These are phyloP conservation scores for Moxostoma hubbsi DNA, from an alignment of 2,797 vertebrate species.

Conservation along the genomic window DNA sequence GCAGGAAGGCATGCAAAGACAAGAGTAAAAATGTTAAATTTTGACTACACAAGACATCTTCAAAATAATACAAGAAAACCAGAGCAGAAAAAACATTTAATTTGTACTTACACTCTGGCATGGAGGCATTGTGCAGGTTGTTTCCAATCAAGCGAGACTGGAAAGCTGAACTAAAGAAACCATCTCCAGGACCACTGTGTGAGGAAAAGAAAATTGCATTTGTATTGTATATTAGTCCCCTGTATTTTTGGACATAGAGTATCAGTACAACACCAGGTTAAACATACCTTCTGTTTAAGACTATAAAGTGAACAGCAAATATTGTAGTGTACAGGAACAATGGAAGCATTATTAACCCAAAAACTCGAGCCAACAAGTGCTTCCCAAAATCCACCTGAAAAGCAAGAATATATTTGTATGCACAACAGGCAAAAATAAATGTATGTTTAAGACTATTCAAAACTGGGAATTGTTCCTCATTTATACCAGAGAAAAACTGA, in stretches of 20 bases:
- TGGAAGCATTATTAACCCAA: conserved; percentile 90
- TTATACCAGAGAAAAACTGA: conserved; percentile 86
- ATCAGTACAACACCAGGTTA: background rate
- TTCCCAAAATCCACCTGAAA: conserved; percentile 83
- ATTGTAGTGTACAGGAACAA: conserved; percentile 84
- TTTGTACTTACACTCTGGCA: conserved; percentile 90
- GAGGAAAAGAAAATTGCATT: background rate
- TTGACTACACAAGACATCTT: background rate
- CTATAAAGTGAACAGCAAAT: conserved; percentile 91
- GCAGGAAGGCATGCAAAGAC: background rate
- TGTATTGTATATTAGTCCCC: background rate
- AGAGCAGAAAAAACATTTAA: background rate
- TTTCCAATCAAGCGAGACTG: conserved; percentile 95
- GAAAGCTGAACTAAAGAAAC: conserved; percentile 98
- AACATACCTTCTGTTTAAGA: conserved; percentile 91
- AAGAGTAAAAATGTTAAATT: background rate
- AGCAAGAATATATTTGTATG: conserved; percentile 6
- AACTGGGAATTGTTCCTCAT: background rate
- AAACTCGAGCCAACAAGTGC: conserved; percentile 86
- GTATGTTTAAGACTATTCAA: background rate
- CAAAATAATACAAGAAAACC: background rate
- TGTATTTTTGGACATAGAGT: background rate
- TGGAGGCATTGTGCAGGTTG: conserved; percentile 92
- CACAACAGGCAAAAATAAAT: background rate
- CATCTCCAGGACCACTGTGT: conserved; percentile 92